These are phyloP conservation scores for Chamaetylas fuelleborni DNA, from an alignment of 2,113 vertebrate species.

Conservation along the genomic window DNA sequence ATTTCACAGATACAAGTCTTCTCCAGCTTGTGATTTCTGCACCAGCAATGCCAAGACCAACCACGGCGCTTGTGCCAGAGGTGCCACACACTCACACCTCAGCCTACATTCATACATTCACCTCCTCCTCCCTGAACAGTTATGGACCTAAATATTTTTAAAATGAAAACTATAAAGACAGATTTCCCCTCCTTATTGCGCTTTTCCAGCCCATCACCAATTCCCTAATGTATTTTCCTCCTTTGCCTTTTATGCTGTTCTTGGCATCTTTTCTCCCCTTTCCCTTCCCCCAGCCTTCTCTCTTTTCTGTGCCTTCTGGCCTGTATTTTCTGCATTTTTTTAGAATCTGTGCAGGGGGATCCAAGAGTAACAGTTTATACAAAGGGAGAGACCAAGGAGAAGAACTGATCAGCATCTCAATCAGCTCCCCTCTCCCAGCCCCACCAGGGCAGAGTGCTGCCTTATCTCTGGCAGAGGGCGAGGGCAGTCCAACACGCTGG, in stretches of 20 bases:
- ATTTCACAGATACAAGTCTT: not conserved
- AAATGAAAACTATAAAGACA: not conserved
- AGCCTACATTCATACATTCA: not conserved
- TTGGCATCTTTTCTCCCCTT: constrained; percentile 19
- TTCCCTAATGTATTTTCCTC: not conserved
- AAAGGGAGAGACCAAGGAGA: constrained; percentile 26
- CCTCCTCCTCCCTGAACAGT: not conserved
- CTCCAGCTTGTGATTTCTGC: not conserved
- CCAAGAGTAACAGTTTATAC: constrained; percentile 46
- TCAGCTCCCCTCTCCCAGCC: not conserved
- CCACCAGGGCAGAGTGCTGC: not conserved
- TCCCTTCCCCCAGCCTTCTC: not conserved
- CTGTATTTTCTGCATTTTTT: constrained; percentile 6
- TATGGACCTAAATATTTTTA: not conserved
- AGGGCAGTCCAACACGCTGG: not conserved
- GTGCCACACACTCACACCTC: not conserved
- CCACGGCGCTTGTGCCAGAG: accelerated
- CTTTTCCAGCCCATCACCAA: not conserved
- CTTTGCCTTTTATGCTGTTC: constrained; percentile 16
- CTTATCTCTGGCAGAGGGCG: not conserved
- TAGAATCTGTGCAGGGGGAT: not conserved
- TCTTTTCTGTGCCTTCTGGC: constrained; percentile 27
- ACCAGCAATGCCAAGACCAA: accelerated
- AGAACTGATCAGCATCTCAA: constrained; percentile 36
- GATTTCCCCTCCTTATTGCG: not conserved